Conservation (phyloP, 2,797 vertebrate species). For the Eremophila alpestris region DNA sequence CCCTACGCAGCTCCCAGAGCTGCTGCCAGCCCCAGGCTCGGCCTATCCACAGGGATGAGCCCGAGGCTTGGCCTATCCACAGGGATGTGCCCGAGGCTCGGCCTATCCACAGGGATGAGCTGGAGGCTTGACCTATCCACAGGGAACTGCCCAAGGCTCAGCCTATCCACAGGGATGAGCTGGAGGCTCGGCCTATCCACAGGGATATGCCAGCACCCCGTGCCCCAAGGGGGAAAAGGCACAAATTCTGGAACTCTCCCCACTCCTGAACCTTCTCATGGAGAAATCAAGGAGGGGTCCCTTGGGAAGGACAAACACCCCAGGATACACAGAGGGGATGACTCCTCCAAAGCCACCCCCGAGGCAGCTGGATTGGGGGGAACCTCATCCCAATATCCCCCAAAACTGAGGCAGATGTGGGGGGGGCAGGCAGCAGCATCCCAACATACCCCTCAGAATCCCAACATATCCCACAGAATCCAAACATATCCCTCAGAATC, state of each 20-base stretch:
- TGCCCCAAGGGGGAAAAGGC: neutral
- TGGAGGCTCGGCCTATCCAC: too few relatives aligned
- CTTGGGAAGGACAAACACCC: neutral
- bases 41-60: too few relatives aligned
- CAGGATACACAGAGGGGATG: fast-evolving
- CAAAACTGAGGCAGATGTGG: neutral
- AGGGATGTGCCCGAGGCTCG: neutral
- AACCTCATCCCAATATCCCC: neutral
- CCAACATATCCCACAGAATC: neutral
- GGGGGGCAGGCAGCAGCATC: too few relatives aligned
- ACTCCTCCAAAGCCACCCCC: neutral
- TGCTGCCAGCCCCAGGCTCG: neutral
- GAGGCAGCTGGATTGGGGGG: fast-evolving
- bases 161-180: too few relatives aligned
- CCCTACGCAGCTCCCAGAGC: neutral
- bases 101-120: too few relatives aligned
- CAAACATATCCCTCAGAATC: too few relatives aligned
- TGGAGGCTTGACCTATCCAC: too few relatives aligned
- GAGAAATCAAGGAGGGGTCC: neutral
- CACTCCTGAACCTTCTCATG: fast-evolving
- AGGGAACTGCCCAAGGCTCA: neutral
- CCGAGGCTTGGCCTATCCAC: too few relatives aligned
- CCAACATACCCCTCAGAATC: neutral
- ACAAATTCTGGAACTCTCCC: neutral
- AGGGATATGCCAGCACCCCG: neutral